phyloP scores from a whole-genome alignment of 2,888 invertebrate genomes.

The Tridacna crocea region DNA sequence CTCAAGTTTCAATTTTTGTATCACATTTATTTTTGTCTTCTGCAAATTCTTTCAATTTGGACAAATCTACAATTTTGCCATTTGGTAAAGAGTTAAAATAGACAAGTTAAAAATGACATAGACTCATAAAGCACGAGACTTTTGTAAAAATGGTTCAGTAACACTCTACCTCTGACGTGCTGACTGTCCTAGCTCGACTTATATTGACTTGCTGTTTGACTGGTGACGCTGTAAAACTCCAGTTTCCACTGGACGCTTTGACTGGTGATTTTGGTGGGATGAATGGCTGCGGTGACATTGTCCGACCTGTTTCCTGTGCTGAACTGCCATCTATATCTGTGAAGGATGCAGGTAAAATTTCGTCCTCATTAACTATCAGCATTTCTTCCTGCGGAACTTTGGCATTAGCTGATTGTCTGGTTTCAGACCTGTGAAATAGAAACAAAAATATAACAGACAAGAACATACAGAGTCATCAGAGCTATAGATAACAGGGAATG shows the following conservation, averaged over 20 bases:
- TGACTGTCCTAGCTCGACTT: slow-evolving; percentile 38
- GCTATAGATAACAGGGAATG: too few species aligned
- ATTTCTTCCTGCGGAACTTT: background rate
- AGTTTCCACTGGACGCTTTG: slow-evolving; percentile 16
- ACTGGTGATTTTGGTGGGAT: slow-evolving; percentile 41
- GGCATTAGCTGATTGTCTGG: background rate
- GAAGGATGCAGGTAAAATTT: background rate
- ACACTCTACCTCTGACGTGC: slow-evolving; percentile 49
- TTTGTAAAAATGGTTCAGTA: too few species aligned
- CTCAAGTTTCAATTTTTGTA: too few species aligned
- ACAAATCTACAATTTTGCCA: background rate
- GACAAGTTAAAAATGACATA: too few species aligned
- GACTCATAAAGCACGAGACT: too few species aligned
- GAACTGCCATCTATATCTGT: background rate
- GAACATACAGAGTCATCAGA: too few species aligned
- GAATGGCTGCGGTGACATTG: slow-evolving; percentile 30
- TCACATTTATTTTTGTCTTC: background rate
- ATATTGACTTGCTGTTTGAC: slow-evolving; percentile 35
- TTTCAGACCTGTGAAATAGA: background rate
- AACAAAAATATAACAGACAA: too few species aligned
- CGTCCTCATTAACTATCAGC: slow-evolving; percentile 2
- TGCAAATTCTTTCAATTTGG: background rate
- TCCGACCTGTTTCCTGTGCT: slow-evolving; percentile 4
- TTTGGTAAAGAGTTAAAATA: background rate
- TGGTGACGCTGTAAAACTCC: slow-evolving; percentile 21